Conservation (phyloP, 2,113 vertebrate genomes). For the Gasterosteus nipponicus region DNA sequence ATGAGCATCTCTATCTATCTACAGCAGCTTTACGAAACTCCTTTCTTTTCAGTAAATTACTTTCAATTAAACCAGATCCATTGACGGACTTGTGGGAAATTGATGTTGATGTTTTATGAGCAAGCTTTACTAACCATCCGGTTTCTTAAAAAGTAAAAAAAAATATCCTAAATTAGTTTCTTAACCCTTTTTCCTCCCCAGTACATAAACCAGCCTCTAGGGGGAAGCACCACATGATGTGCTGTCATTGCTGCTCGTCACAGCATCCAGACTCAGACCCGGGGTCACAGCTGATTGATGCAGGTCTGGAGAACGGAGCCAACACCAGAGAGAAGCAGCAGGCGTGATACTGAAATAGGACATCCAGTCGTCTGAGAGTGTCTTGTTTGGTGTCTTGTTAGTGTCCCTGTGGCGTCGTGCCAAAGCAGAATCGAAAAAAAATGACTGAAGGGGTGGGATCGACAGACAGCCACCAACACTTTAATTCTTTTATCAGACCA, state of each 20-base stretch:
- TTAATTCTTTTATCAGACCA: slow-evolving; percentile 36
- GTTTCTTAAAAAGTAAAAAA: slow-evolving; percentile 2
- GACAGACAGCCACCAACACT: slow-evolving; percentile 27
- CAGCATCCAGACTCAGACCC: slow-evolving; percentile 27
- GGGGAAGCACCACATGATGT: slow-evolving; percentile 49
- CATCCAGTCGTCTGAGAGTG: slow-evolving; percentile 55
- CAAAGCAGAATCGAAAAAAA: slow-evolving; percentile 19
- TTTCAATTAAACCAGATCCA: neutral
- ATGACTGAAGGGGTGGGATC: slow-evolving; percentile 16
- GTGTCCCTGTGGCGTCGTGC: slow-evolving; percentile 38
- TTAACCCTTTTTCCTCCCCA: neutral
- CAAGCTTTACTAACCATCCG: neutral
- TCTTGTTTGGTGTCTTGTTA: slow-evolving; percentile 55
- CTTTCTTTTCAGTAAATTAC: neutral
- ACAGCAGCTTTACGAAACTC: neutral
- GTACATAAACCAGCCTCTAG: slow-evolving; percentile 55
- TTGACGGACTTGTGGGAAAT: neutral
- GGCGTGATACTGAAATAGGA: slow-evolving; percentile 32
- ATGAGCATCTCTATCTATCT: slow-evolving; percentile 14
- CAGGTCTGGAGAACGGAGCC: slow-evolving; percentile 26
- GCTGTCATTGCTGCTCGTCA: slow-evolving; percentile 21
- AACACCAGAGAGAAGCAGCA: slow-evolving; percentile 26
- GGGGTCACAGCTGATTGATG: slow-evolving; percentile 31
- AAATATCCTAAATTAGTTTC: neutral
- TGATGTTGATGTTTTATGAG: neutral